These are phyloP conservation scores for Nephrotoma flavescens DNA, from an alignment of 2,888 invertebrate species.

Conservation along the genomic window DNA sequence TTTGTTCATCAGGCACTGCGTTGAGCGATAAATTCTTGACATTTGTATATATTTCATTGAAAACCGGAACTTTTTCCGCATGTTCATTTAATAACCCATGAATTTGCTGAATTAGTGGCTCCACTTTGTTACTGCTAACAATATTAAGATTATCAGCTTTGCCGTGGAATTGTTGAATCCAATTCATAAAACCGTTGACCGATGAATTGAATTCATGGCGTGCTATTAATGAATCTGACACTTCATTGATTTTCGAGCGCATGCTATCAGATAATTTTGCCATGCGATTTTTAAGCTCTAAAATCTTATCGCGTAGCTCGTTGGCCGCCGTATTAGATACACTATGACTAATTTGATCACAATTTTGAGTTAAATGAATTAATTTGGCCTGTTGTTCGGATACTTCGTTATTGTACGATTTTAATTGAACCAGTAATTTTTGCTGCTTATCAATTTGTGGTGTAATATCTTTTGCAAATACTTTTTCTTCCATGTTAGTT, in stretches of 20 bases:
- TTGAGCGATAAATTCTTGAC: conserved; percentile 58
- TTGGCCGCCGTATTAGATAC: conserved; percentile 64
- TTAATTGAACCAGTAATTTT: conserved; percentile 57
- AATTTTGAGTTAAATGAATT: conserved; percentile 61
- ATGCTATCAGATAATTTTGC: conserved; percentile 62
- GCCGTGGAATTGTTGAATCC: conserved; percentile 58
- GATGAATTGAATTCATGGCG: conserved; percentile 73
- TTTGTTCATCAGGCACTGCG: conserved; percentile 59
- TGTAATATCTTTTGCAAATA: conserved; percentile 43
- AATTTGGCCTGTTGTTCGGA: conserved; percentile 73
- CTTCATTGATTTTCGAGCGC: conserved; percentile 57
- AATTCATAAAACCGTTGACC: conserved; percentile 61
- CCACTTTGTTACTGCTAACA: conserved; percentile 67
- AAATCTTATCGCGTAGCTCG: conserved; percentile 53
- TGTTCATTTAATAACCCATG: conserved; percentile 74
- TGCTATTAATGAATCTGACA: conserved; percentile 67
- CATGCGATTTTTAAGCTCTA: conserved; percentile 58
- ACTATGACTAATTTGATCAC: conserved; percentile 63
- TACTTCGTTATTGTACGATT: conserved; percentile 71
- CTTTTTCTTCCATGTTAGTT: conserved; percentile 45
- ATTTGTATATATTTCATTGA: conserved; percentile 66
- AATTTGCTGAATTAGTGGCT: conserved; percentile 59
- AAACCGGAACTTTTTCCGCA: conserved; percentile 63
- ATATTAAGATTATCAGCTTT: conserved; percentile 66
- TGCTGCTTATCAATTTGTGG: conserved; percentile 63